These are phyloP conservation scores for Argynnis bischoffii DNA, from an alignment of 2,888 invertebrate species.

Conservation along the genomic window DNA sequence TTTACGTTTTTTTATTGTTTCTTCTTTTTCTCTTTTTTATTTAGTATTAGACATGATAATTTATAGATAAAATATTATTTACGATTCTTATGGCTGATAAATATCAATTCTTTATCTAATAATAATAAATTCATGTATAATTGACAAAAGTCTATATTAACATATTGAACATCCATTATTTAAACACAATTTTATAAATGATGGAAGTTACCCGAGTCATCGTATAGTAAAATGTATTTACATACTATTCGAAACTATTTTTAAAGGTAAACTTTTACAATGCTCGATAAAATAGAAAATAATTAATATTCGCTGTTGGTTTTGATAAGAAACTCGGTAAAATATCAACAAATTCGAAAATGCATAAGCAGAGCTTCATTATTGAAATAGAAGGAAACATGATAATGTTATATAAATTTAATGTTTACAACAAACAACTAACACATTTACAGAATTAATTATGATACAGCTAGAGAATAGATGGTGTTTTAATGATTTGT, in stretches of 20 bases:
- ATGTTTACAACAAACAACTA: constrained; percentile 5
- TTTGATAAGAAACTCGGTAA: neutral
- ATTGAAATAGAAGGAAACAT: constrained; percentile 19
- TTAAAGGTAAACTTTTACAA: too few species aligned
- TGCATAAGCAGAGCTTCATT: neutral
- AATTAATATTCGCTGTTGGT: constrained; percentile 2
- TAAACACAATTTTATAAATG: constrained; percentile 3
- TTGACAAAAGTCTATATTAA: constrained; percentile 8
- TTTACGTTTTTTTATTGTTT: constrained; percentile 12
- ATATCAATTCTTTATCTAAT: constrained; percentile 11
- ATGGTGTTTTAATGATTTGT: neutral
- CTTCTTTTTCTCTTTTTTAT: constrained; percentile 1
- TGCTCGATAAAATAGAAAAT: neutral
- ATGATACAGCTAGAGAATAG: constrained; percentile 11
- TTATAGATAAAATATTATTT: constrained; percentile 5
- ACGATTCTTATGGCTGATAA: neutral
- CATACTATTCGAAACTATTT: too few species aligned
- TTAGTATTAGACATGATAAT: neutral
- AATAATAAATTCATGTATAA: constrained; percentile 13
- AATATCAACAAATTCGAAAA: neutral
- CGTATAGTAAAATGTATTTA: neutral
- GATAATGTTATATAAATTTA: constrained; percentile 20
- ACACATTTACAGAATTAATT: constrained; percentile 16
- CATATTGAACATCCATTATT: constrained; percentile 9
- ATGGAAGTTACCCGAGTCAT: constrained; percentile 1